Evolutionary conservation across 23 tunicate genomes (phyloP), one percentile per base, ranked within the genome.

Genomic region (Phallusia fumigata): DNA sequence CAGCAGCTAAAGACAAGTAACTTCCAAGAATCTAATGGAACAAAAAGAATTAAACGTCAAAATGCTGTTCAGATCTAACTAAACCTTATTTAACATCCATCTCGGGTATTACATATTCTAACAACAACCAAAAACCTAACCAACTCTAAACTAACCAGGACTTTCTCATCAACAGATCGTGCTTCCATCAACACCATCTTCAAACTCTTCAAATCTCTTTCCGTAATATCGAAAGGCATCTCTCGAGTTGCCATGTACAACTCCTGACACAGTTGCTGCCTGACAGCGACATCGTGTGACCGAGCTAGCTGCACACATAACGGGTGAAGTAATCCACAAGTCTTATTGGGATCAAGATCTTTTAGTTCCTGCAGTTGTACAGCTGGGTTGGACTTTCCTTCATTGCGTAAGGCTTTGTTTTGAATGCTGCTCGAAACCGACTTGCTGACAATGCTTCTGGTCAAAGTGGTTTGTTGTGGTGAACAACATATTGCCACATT

Each of bases 181-280:
- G 24, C 53, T 34, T 36, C 58, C 19, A 16, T 16, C 28, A 36
- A 28, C 18, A 34, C 11, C 53, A 22, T 40, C 10, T 36, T 36
- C 11, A 86, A 24, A 32, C 76, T 64, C 24, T 53, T 31, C 33
- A 86, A 51, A 74, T 86, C 90, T 47, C 84, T 6, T 33, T 74
- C 75, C 31, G 90, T 64, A 6, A 80, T n/a, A 8, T 32, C 49
- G 13, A 6, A 35, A 24, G 64, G 51, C 65, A 26, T 52, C 47
- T 86, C 84, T 22, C 72, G 74, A 3, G 75, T 36, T 0, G 75
- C 30, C n/a, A 86, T 53, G 81, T 86, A 86, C 44, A 86, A 51
- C 1, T 86, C 44, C 77, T 86, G 84, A 34, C 90, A 80, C 0
- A 74, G 2, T n/a, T 35, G 36, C 52, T 65, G 16, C 30, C 90